Conservation (phyloP, 2,888 invertebrate genomes). For the Aphidius colemani region DNA sequence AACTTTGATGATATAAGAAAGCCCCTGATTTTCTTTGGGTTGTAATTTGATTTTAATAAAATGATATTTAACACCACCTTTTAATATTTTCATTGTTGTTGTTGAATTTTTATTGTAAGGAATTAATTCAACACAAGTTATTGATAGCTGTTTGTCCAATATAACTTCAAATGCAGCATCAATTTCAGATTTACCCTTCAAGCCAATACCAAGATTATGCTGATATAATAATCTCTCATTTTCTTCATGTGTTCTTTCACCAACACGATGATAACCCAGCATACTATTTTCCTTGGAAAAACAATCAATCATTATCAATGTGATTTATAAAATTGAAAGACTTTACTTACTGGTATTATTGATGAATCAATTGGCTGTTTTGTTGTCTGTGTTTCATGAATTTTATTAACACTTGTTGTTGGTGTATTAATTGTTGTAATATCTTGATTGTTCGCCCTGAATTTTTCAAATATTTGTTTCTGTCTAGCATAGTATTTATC, state of each 20-base stretch:
- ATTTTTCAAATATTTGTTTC: slow-evolving; percentile 37
- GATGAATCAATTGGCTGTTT: slow-evolving; percentile 5
- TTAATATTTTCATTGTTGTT: slow-evolving; percentile 50
- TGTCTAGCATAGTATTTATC: slow-evolving; percentile 42
- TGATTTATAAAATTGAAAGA: background rate
- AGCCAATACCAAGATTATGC: slow-evolving; percentile 41
- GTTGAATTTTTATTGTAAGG: slow-evolving; percentile 50
- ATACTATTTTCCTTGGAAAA: slow-evolving; percentile 2
- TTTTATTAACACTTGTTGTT: background rate
- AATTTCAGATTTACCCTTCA: slow-evolving; percentile 34
- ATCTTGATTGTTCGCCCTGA: slow-evolving; percentile 20
- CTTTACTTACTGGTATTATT: slow-evolving; percentile 5
- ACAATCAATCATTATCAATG: slow-evolving; percentile 7
- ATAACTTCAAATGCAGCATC: slow-evolving; percentile 51
- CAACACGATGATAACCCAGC: slow-evolving; percentile 34
- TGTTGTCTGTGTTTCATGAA: background rate
- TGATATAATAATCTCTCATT: slow-evolving; percentile 39
- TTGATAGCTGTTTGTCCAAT: slow-evolving; percentile 55
- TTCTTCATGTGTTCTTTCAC: slow-evolving; percentile 34
- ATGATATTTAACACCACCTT: slow-evolving; percentile 59
- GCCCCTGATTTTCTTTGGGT: slow-evolving; percentile 60
- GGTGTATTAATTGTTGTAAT: background rate
- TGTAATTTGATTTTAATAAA: slow-evolving; percentile 58
- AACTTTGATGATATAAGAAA: slow-evolving; percentile 61
- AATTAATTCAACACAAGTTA: slow-evolving; percentile 54